Conservation (phyloP, 2,797 vertebrate genomes). For the Denticeps clupeoides region DNA sequence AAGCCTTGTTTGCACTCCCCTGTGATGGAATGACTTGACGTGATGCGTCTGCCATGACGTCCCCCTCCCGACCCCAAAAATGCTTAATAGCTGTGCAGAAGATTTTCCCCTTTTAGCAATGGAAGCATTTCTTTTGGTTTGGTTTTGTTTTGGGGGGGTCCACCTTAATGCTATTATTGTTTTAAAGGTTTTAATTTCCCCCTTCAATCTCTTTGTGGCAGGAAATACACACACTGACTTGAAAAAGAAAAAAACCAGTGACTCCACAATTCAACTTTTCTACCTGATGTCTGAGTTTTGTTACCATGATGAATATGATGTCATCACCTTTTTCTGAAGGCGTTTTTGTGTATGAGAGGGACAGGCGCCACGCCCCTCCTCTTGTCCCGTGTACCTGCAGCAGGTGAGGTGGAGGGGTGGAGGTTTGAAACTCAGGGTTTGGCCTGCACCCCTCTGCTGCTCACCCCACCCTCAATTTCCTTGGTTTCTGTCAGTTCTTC, state of each 20-base stretch:
- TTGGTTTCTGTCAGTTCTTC: conserved; percentile 39
- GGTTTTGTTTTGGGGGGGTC: too few species aligned
- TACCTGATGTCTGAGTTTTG: conserved; percentile 55
- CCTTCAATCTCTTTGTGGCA: conserved; percentile 41
- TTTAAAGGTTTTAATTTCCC: conserved; percentile 41
- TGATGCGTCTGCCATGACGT: conserved; percentile 47
- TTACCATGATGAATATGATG: conserved; percentile 35
- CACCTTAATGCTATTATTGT: conserved; percentile 53
- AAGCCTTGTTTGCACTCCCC: conserved; percentile 62
- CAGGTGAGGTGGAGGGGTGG: conserved; percentile 34
- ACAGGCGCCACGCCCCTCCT: too few species aligned
- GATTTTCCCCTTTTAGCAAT: too few species aligned
- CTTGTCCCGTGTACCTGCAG: conserved; percentile 3
- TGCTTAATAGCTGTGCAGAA: conserved; percentile 44
- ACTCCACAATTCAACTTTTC: conserved; percentile 70
- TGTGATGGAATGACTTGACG: conserved; percentile 33
- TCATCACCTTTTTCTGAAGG: conserved; percentile 3
- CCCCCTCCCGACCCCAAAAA: conserved; percentile 23
- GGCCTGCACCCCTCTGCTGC: conserved; percentile 37
- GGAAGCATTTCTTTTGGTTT: not conserved
- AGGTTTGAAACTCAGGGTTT: conserved; percentile 66
- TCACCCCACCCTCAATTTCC: not conserved
- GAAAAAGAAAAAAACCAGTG: conserved; percentile 41
- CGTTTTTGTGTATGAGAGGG: not conserved
- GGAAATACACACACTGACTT: conserved; percentile 54